phyloP scores from a whole-genome alignment of 2,113 vertebrate genomes.

The Chaetodon trifascialis region DNA sequence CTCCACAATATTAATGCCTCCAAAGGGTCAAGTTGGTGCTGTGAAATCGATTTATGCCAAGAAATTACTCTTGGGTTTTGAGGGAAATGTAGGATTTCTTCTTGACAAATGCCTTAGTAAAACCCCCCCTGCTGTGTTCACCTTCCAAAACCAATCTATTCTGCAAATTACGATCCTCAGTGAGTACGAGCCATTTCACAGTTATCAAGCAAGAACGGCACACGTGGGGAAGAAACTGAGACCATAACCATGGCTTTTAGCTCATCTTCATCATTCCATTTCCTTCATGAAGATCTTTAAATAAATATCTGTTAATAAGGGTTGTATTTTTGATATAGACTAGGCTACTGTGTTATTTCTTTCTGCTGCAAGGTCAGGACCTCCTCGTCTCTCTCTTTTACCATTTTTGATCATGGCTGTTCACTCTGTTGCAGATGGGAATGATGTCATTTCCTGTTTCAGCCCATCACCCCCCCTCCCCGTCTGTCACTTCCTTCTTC shows the following conservation, averaged over 20 bases:
- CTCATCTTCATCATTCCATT: neutral
- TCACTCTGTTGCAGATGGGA: constrained; percentile 51
- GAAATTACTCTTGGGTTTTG: constrained; percentile 29
- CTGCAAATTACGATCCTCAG: neutral
- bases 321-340: neutral
- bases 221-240: constrained; percentile 11
- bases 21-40: neutral
- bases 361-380: neutral
- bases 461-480: constrained; percentile 1
- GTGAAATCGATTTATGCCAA: constrained; percentile 31
- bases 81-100: constrained; percentile 27
- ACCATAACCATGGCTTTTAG: neutral
- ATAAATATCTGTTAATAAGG: neutral
- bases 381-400: neutral
- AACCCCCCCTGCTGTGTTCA: neutral
- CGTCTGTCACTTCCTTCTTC: constrained; percentile 78
- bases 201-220: neutral
- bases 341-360: no score
- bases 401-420: constrained; percentile 34
- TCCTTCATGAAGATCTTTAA: neutral
- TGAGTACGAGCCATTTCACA: constrained; percentile 11
- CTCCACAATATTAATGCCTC: neutral
- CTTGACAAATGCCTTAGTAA: constrained; percentile 16
- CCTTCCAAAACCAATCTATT: constrained; percentile 33
- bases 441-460: constrained; percentile 81